Evolutionary conservation across 2,797 vertebrate species (phyloP).

Genomic region (Myotis pilosus): DNA sequence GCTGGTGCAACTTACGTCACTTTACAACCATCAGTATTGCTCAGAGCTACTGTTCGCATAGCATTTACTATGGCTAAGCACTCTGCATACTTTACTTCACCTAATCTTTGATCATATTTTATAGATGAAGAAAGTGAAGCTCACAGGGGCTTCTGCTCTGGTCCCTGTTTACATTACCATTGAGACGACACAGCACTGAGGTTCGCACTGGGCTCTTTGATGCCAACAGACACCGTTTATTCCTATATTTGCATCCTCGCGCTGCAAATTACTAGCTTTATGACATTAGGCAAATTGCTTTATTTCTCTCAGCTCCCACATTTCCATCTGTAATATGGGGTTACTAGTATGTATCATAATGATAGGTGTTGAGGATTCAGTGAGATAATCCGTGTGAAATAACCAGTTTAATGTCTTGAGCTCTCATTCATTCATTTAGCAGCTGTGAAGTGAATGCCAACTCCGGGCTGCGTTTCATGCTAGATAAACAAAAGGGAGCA

Average conservation of each 20-base stretch:
- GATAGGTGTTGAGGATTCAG: background rate
- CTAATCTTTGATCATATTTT: background rate
- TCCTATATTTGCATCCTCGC: background rate
- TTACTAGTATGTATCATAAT: background rate
- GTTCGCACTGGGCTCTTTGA: rapidly evolving
- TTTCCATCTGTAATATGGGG: background rate
- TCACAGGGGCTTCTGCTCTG: background rate
- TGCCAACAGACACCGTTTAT: background rate
- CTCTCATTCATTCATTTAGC: background rate
- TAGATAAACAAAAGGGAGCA: background rate
- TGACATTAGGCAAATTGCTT: background rate
- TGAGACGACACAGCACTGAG: background rate
- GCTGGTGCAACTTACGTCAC: background rate
- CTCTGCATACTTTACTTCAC: background rate
- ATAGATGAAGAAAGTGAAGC: background rate
- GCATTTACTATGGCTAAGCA: background rate
- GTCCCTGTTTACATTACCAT: background rate
- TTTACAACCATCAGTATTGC: background rate
- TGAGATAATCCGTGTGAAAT: background rate
- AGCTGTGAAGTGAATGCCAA: background rate
- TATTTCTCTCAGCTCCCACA: background rate
- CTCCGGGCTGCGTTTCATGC: background rate
- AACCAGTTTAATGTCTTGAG: background rate
- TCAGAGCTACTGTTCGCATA: background rate
- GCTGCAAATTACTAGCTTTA: background rate